Evolutionary conservation across 1,140 invertebrate genomes (phyloP).

Genomic region (Drosophila dunni): DNA sequence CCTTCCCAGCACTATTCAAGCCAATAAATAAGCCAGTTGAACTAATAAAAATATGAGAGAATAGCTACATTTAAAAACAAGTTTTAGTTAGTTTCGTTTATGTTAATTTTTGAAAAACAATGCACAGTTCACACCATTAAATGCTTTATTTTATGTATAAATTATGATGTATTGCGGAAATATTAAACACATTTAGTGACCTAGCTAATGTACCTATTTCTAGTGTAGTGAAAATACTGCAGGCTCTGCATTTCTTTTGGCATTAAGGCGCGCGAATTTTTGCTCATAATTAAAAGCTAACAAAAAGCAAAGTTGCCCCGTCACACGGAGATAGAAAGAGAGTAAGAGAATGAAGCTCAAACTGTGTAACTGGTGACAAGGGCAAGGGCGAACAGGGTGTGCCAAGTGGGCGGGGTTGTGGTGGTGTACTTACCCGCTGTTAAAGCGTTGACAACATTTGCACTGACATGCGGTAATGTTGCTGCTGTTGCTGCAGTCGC

Average conservation of each 20-base stretch:
- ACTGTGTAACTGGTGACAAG: constrained; percentile 31
- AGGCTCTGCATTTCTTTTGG: constrained; percentile 55
- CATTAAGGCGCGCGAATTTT: constrained; percentile 48
- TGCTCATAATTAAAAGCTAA: constrained; percentile 82
- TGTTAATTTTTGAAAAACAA: too few species aligned
- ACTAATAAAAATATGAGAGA: neutral
- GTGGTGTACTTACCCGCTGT: constrained; percentile 66
- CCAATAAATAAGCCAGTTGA: neutral
- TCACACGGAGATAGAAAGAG: constrained; percentile 7
- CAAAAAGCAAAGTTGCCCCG: constrained; percentile 60
- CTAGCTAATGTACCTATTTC: constrained; percentile 12
- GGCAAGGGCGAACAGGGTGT: neutral
- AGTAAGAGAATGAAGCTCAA: neutral
- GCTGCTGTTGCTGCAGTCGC: constrained; percentile 39
- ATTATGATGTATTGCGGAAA: constrained; percentile 4
- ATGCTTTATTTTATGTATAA: too few species aligned
- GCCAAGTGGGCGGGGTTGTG: neutral
- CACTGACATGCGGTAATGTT: constrained; percentile 66
- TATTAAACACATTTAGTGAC: neutral
- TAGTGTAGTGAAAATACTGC: constrained; percentile 54
- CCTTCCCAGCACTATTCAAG: neutral
- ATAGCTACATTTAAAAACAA: too few species aligned
- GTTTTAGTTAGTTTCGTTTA: too few species aligned
- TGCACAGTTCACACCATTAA: too few species aligned
- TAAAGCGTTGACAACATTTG: constrained; percentile 67